Percentiles rank a stretch among this genome's conserved stretches.
Evolutionary conservation across 2,113 vertebrate genomes (phyloP).

Genomic region (Ptilonorhynchus violaceus): DNA sequence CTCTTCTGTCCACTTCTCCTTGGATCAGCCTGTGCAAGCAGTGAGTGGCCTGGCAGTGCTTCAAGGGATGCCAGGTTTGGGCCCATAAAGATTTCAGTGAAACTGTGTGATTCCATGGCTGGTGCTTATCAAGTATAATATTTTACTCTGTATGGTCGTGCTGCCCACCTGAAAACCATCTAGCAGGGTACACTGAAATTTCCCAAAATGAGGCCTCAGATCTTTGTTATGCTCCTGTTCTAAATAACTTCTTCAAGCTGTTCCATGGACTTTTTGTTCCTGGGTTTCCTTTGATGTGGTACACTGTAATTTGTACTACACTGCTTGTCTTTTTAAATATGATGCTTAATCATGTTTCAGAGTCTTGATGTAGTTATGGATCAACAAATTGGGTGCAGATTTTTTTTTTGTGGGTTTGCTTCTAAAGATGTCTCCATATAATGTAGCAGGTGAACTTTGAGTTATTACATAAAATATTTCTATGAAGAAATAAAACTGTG

Average conservation of each 20-base stretch:
- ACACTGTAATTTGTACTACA: conserved; percentile 35
- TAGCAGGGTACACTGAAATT: neutral
- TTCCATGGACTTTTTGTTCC: neutral
- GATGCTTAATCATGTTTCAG: neutral
- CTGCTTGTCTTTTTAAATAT: neutral
- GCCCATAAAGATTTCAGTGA: neutral
- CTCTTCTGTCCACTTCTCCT: neutral
- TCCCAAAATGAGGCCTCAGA: neutral
- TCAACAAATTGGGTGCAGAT: neutral
- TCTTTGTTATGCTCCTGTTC: neutral
- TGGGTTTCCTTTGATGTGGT: conserved; percentile 38
- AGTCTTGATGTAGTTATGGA: neutral
- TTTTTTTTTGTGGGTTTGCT: neutral
- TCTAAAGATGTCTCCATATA: neutral
- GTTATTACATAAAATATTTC: neutral
- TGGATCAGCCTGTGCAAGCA: neutral
- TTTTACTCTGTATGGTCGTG: neutral
- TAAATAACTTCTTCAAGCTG: conserved; percentile 17
- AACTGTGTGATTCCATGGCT: neutral
- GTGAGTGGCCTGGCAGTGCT: neutral
- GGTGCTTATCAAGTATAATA: neutral
- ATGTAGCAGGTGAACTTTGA: neutral
- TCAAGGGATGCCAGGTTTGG: neutral
- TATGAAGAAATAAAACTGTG: neutral
- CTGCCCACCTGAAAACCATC: neutral